Base-by-base conservation (phyloP, 1,140 invertebrate genomes). In the Drosophila serrata region DNA sequence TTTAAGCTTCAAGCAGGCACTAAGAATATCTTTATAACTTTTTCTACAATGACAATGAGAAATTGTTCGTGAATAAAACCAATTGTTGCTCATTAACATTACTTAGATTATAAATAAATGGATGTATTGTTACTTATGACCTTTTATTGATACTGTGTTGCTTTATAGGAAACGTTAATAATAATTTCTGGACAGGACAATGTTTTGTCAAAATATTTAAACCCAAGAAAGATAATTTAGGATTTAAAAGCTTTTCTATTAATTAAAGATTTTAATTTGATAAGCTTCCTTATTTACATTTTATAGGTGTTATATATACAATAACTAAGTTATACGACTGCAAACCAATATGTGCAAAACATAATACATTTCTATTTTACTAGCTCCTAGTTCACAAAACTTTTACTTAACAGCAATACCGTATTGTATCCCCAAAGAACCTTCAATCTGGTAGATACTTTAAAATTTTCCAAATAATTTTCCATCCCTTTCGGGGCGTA, bases 1-100 rank as follows among this genome's bases (percentile, higher is more conserved):
- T 79, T 67, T 62, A 79, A 82, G 69, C 58, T 49, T 40, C 7
- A 51, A 40, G 19, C 9, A 17, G 31, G 19, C 45, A 11, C 2
- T 4, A 4, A 37, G 8, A 19, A 53, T 22, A 15, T n/a, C 4
- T 22, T 1, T 22, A 22, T 6, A 15, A 55, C 13, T 4, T n/a
- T 24, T 37, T n/a, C 8, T 9, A n/a, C 17, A 3, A 15, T 33
- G 17, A 8, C 12, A 19, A 19, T 33, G 29, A 8, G 9, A 8
- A 13, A 19, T 33, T 31, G 3, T 8, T 48, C 17, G 4, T 13
- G 13, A 51, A 51, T 29, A 1, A 4, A 33, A 51, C n/a, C 48
- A 17, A 19, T 9, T 27, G 7, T 46, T 11, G 24, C 15, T n/a
- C 9, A 31, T 13, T 19, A 12, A 0, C 11, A 31, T 13, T 19